These are phyloP conservation scores for Muricea muricata DNA, from an alignment of 92 coral and sea anemone genomes.

Conservation along the genomic window DNA sequence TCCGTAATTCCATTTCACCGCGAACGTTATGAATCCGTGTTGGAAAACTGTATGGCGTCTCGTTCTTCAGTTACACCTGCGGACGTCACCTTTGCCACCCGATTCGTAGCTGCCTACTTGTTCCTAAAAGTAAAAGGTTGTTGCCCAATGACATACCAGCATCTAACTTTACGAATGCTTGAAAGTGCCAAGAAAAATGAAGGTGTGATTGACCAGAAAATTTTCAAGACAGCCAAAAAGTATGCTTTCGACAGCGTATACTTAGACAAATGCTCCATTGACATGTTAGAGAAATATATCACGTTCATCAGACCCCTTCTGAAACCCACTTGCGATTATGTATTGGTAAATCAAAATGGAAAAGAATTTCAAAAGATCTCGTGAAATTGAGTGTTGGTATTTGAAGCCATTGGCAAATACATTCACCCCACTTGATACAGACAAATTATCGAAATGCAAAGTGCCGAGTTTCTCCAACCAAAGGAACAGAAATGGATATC, in stretches of 20 bases:
- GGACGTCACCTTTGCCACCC: slow-evolving; percentile 26
- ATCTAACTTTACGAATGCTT: slow-evolving; percentile 29
- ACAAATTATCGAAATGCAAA: slow-evolving; percentile 16
- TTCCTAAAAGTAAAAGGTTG: slow-evolving; percentile 36
- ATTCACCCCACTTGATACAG: slow-evolving; percentile 5
- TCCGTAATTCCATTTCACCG: slow-evolving; percentile 31
- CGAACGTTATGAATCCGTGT: slow-evolving; percentile 58
- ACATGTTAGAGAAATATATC: not conserved
- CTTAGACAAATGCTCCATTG: not conserved
- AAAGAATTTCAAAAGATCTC: not conserved
- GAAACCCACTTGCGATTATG: not conserved
- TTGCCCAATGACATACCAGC: slow-evolving; percentile 45
- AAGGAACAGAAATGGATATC: not conserved
- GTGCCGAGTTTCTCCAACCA: not conserved
- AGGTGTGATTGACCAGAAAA: not conserved
- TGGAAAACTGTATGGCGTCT: slow-evolving; percentile 20
- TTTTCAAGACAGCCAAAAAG: not conserved
- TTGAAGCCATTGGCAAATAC: slow-evolving; percentile 1
- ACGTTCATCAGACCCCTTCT: not conserved
- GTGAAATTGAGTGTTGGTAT: not conserved
- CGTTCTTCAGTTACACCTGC: not conserved
- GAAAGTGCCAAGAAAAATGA: slow-evolving; percentile 16
- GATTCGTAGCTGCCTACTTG: slow-evolving; percentile 10
- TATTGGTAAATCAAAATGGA: not conserved
- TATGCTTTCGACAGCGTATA: not conserved